Evolutionary conservation across 2,797 vertebrate species (phyloP).

Genomic region (Chloroceryle inda): DNA sequence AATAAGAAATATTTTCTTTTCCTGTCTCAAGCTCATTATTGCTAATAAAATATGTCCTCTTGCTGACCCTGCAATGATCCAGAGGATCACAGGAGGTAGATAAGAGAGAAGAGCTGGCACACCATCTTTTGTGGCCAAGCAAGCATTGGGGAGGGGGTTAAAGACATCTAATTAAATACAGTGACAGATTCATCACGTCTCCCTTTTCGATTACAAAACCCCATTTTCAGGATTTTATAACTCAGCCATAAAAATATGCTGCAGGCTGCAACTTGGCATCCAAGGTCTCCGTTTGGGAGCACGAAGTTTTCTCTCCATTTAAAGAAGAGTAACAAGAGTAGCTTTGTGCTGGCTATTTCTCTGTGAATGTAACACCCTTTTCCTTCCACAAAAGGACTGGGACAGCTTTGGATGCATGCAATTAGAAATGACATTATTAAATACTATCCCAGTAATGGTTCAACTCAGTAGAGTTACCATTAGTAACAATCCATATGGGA

Average conservation of each 20-base stretch:
- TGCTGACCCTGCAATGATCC: constrained; percentile 36
- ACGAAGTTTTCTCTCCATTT: constrained; percentile 43
- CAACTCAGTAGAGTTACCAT: constrained; percentile 16
- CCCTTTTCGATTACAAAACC: constrained; percentile 29
- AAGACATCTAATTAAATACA: constrained; percentile 43
- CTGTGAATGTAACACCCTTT: constrained; percentile 32
- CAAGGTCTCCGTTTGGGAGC: constrained; percentile 43
- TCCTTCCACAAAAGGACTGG: constrained; percentile 42
- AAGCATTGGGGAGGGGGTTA: background rate
- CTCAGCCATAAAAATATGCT: background rate
- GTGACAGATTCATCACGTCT: constrained; percentile 3
- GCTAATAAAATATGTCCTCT: constrained; percentile 54
- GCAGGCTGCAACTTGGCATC: constrained; percentile 44
- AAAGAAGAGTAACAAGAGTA: constrained; percentile 64
- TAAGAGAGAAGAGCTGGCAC: constrained; percentile 27
- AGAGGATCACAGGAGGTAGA: constrained; percentile 9
- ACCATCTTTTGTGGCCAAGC: background rate
- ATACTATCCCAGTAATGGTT: constrained; percentile 18
- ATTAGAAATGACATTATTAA: constrained; percentile 69
- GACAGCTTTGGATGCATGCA: constrained; percentile 25
- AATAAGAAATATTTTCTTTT: constrained; percentile 49
- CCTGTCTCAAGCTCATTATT: constrained; percentile 50
- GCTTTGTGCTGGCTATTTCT: constrained; percentile 44
- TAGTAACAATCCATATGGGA: constrained; percentile 42
- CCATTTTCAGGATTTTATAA: constrained; percentile 24